Evolutionary conservation across 2,797 vertebrate genomes (phyloP), one percentile per base, ranked within the genome.

Genomic region (Nothura maculosa): DNA sequence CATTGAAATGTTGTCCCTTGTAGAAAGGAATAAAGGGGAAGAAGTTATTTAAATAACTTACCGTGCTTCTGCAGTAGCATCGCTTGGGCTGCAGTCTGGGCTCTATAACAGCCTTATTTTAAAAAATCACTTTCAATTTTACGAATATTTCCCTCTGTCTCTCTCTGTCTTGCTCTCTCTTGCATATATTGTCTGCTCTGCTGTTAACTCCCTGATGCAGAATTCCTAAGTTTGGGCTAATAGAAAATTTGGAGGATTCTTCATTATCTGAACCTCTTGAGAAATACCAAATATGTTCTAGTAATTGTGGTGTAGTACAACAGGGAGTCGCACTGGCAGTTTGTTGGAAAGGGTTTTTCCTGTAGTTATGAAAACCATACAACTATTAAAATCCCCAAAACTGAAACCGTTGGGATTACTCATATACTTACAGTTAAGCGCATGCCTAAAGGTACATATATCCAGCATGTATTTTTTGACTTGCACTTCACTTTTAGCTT

Each of bases 281-380:
- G 92, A 89, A 93, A 96, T 95, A 95, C 92, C 95, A 96, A 93
- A 96, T 96, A 95, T 93, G 95, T 93, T 96, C 95, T 92, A 95
- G 95, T 97, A 97, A 97, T 95, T 93, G 94, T 92, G 92, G 93
- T 94, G 91, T 95, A 93, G 94, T 96, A 96, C 92, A 97, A 96
- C 93, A 96, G 95, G 93, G 94, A 96, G 93, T 94, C 94, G 80
- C 93, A 84, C 95, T 97, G 96, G 95, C 94, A 95, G 93, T 96
- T 96, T 96, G 95, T 94, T 96, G 95, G 96, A 96, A 96, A 96
- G 90, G 89, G 87, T 92, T 96, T 96, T 97, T 96, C 95, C 93
- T 96, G 93, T 97, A 96, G 93, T 96, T 97, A 96, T 96, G 93
- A 96, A 96, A 96, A 96, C 95, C 94, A 92, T 96, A 95, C 96